Evolutionary conservation across 2,797 vertebrate genomes (phyloP).

Genomic region (Sebastes itinus): DNA sequence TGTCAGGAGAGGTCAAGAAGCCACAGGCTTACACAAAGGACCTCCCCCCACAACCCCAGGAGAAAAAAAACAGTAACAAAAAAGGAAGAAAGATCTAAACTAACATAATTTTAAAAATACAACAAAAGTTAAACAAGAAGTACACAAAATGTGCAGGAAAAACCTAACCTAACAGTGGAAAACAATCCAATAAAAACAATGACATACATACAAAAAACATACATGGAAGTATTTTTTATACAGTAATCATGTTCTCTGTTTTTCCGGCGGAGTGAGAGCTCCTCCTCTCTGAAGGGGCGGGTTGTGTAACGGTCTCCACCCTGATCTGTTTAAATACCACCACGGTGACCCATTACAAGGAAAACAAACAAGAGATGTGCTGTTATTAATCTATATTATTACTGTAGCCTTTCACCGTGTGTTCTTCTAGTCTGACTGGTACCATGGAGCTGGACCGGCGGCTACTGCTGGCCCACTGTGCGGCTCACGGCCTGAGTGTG

Average conservation of each 20-base stretch:
- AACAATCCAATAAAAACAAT: no score
- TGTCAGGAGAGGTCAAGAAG: no score
- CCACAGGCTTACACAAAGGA: no score
- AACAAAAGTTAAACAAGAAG: no score
- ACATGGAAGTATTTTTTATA: no score
- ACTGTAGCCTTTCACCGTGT: not conserved
- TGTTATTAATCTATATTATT: fast-evolving
- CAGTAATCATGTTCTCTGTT: not conserved
- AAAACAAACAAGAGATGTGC: not conserved
- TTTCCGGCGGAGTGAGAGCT: conserved; percentile 44
- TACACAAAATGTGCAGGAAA: no score
- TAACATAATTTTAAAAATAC: no score
- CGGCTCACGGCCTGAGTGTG: conserved; percentile 80
- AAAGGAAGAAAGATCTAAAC: no score
- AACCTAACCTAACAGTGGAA: no score
- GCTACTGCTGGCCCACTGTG: conserved; percentile 82
- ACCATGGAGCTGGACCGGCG: conserved; percentile 83
- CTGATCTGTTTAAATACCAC: conserved; percentile 31
- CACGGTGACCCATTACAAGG: not conserved
- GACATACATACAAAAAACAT: no score
- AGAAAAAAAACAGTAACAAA: no score
- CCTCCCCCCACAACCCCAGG: no score
- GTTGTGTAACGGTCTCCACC: conserved; percentile 44
- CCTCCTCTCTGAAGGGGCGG: conserved; percentile 11
- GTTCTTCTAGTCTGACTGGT: not conserved